Evolutionary conservation across 2,888 invertebrate genomes (phyloP).

Genomic region (Mycalesis mineus): DNA sequence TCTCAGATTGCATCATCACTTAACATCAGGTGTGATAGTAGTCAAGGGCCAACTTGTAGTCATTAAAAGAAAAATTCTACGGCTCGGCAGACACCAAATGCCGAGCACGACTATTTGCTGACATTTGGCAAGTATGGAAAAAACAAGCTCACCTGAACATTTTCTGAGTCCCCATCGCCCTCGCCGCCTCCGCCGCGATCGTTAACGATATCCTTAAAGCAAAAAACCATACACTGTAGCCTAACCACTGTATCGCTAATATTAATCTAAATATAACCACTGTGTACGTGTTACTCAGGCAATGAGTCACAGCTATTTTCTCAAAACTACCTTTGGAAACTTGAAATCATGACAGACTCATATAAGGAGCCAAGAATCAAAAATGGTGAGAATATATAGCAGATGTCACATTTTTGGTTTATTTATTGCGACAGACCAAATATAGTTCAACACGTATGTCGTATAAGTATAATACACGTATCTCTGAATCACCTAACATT

Average conservation of each 20-base stretch:
- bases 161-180: slow-evolving; percentile 57
- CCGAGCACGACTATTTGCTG: too few species aligned
- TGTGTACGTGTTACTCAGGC: slow-evolving; percentile 11
- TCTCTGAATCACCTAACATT: too few species aligned
- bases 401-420: neutral
- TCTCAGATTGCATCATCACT: too few species aligned
- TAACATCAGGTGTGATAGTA: too few species aligned
- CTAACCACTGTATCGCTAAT: neutral
- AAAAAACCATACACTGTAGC: slow-evolving; percentile 4
- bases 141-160: slow-evolving; percentile 48
- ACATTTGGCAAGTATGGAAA: neutral
- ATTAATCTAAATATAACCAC: slow-evolving; percentile 13
- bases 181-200: slow-evolving; percentile 69
- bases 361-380: slow-evolving; percentile 12
- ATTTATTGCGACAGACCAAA: neutral
- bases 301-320: slow-evolving; percentile 22
- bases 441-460: too few species aligned
- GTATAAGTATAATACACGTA: too few species aligned
- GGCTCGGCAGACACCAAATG: too few species aligned
- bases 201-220: slow-evolving; percentile 63
- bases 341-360: slow-evolving; percentile 19
- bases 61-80: too few species aligned
- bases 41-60: too few species aligned
- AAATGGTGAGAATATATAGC: neutral
- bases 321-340: slow-evolving; percentile 22